Evolutionary conservation across 2,888 invertebrate genomes (phyloP).

Genomic region (Drosophila leonis): DNA sequence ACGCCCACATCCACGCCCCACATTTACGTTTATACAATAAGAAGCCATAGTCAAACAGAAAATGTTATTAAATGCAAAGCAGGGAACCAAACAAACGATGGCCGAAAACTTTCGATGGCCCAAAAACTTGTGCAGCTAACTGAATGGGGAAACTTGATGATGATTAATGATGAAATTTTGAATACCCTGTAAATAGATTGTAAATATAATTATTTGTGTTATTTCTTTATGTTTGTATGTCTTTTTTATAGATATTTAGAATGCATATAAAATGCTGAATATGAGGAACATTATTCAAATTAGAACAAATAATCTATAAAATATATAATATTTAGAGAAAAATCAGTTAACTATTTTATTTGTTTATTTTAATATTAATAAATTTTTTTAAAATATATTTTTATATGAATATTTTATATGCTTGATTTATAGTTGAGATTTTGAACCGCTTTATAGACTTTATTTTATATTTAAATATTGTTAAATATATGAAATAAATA

Average conservation of each 20-base stretch:
- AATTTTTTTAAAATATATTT: background rate
- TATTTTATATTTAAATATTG: no score
- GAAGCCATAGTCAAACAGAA: slow-evolving; percentile 64
- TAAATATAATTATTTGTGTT: background rate
- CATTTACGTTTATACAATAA: slow-evolving; percentile 45
- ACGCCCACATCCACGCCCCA: background rate
- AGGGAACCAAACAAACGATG: slow-evolving; percentile 57
- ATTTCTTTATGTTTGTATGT: no score
- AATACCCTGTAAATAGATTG: slow-evolving; percentile 8
- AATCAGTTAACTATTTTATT: no score
- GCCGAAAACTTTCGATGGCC: slow-evolving; percentile 63
- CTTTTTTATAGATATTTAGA: no score
- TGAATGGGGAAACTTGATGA: background rate
- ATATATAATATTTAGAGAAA: no score
- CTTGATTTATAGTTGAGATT: no score
- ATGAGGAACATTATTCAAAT: no score
- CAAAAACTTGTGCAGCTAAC: slow-evolving; percentile 35
- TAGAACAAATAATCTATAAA: no score
- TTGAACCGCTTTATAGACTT: no score
- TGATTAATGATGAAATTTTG: background rate
- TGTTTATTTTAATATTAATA: background rate
- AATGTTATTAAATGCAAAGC: slow-evolving; percentile 77
- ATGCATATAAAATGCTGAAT: no score
- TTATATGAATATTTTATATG: no score
- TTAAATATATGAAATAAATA: no score